These are phyloP conservation scores for Aphaenogaster ashmeadi DNA, from an alignment of 1,140 invertebrate species.

Conservation along the genomic window DNA sequence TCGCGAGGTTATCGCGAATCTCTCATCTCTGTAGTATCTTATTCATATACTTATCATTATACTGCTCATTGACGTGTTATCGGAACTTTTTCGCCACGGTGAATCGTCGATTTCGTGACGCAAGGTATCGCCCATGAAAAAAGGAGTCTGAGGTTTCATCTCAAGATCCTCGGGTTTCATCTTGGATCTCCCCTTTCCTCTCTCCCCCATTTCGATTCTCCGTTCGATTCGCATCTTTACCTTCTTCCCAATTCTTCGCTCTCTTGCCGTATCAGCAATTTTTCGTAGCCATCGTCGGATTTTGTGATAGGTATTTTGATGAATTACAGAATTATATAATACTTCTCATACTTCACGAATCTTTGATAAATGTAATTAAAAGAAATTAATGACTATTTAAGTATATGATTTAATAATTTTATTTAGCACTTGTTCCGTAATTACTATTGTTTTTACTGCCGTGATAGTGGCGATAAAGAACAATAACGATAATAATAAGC, in stretches of 20 bases:
- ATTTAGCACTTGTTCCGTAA: background rate
- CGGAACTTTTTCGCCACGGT: background rate
- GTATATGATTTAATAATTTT: background rate
- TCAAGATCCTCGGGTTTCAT: constrained; percentile 14
- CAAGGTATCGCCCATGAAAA: background rate
- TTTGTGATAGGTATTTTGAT: background rate
- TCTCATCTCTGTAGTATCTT: constrained; percentile 6
- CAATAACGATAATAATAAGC: background rate
- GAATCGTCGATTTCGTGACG: constrained; percentile 11
- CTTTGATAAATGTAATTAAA: background rate
- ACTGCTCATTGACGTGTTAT: background rate
- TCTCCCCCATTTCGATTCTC: background rate
- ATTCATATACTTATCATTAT: constrained; percentile 34
- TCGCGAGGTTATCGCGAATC: constrained; percentile 41
- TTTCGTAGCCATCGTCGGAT: background rate
- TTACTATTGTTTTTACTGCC: background rate
- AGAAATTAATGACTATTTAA: background rate
- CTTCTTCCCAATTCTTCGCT: constrained; percentile 11
- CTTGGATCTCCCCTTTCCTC: background rate
- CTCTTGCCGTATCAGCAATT: background rate
- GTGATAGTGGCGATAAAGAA: background rate
- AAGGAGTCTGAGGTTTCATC: background rate
- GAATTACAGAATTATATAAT: background rate
- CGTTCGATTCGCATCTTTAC: background rate
- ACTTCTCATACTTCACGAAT: background rate